phyloP scores from a whole-genome alignment of 2,888 invertebrate genomes.

The Habrosyne pyritoides region DNA sequence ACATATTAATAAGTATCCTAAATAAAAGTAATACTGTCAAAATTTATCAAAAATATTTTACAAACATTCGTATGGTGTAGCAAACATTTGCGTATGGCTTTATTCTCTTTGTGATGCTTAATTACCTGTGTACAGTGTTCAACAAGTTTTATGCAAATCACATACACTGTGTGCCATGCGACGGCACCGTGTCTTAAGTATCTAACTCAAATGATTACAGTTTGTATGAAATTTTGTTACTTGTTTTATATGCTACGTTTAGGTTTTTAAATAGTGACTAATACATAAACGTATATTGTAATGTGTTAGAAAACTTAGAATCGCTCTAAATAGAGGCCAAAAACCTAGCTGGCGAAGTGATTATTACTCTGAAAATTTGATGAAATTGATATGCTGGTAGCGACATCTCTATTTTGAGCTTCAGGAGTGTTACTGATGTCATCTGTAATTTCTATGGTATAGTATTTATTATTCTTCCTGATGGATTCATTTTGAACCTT shows the following conservation, averaged over 20 bases:
- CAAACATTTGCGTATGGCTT: slow-evolving; percentile 27
- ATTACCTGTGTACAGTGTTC: slow-evolving; percentile 16
- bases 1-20: neutral
- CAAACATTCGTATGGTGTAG: neutral
- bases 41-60: neutral
- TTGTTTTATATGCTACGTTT: slow-evolving; percentile 9
- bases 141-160: slow-evolving; percentile 14
- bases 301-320: neutral
- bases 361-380: neutral
- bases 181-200: slow-evolving; percentile 9
- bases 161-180: neutral
- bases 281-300: neutral
- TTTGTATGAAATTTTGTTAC: slow-evolving; percentile 12
- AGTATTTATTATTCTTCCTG: too few relatives aligned
- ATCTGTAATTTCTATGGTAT: too few relatives aligned
- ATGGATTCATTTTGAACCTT: too few relatives aligned
- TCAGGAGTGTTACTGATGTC: neutral
- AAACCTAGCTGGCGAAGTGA: neutral
- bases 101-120: slow-evolving; percentile 25
- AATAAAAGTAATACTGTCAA: neutral
- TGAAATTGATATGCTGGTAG: neutral
- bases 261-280: slow-evolving; percentile 1
- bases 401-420: neutral
- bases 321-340: neutral
- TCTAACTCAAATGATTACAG: slow-evolving; percentile 8